Base-by-base conservation (phyloP, 2,888 invertebrate species). In the Linnaemya tessellans region DNA sequence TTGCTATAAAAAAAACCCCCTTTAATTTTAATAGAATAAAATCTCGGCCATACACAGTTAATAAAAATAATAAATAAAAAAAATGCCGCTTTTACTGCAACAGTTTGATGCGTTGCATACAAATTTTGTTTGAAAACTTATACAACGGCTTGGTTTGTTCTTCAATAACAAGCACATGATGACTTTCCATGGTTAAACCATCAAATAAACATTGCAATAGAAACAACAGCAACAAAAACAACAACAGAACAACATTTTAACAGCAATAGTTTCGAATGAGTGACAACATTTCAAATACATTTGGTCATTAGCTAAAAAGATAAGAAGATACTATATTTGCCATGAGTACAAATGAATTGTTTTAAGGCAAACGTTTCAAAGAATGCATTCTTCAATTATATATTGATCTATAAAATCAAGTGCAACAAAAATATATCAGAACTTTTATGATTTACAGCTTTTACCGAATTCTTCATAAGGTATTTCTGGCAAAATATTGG, bases 81-180 rank as follows among this genome's bases (percentile, higher is more conserved):
- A 83, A 85, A 85, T 75, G 85, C 83, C 85, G 85, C 85, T 85
- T 85, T 85, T 80, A 83, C 85, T 85, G 85, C 85, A 85, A 85
- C 75, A 71, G 71, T 65, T 60, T 65, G 46, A 75, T 80, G 85
- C 9, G 85, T 11, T 80, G 85, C 74, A 85, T 85, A 85, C 82
- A 85, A 85, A 85, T 85, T 56, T 83, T 82, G 49, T 51, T 82
- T 60, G 46, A 70, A 78, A 71, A 71, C 62, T 83, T 83, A 56
- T 67, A 56, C 60, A 62, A 54, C 22, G 67, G 73, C 65, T 54
- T 80, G 67, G 67, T 64, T 51, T 75, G 75, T 70, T 82, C 74
- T 80, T 74, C 68, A 54, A 13, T 22, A 78, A 70, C 35, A 60
- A 65, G 73, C 62, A 56, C 74, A 80, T 60, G 51, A 60, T 13